Evolutionary conservation across 2,797 vertebrate species (phyloP).

Genomic region (Holocentrus rufus): DNA sequence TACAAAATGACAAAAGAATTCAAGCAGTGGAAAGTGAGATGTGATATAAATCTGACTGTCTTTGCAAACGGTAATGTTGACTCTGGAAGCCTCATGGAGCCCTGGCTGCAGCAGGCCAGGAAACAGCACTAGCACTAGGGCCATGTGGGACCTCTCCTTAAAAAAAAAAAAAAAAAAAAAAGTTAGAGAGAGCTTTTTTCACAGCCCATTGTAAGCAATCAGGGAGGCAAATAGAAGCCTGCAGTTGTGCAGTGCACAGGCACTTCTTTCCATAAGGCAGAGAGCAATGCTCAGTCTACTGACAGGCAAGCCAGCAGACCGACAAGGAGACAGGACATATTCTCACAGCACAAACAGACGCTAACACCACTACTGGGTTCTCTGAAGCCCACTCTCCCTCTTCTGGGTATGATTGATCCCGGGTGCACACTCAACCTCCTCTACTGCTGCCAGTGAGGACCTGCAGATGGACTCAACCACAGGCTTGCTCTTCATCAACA

Average conservation of each 20-base stretch:
- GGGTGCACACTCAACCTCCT: constrained; percentile 62
- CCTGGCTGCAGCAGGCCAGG: constrained; percentile 72
- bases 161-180: constrained; percentile 66
- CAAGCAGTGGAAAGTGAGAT: constrained; percentile 46
- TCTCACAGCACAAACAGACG: constrained; percentile 62
- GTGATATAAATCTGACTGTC: constrained; percentile 65
- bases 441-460: constrained; percentile 63
- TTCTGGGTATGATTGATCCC: constrained; percentile 69
- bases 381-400: constrained; percentile 65
- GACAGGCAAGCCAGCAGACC: constrained; percentile 66
- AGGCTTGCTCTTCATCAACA: constrained; percentile 55
- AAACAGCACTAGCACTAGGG: constrained; percentile 89
- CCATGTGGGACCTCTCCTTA: constrained; percentile 82
- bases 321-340: constrained; percentile 72
- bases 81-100: constrained; percentile 73
- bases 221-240: constrained; percentile 81
- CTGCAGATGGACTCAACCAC: constrained; percentile 76
- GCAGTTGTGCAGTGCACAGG: constrained; percentile 72
- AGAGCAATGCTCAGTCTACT: constrained; percentile 81
- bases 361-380: constrained; percentile 66
- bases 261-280: constrained; percentile 74
- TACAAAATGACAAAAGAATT: constrained; percentile 63
- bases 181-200: constrained; percentile 78
- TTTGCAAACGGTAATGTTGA: constrained; percentile 81
- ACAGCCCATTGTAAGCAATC: constrained; percentile 84